Evolutionary conservation across 2,888 invertebrate species (phyloP).

Genomic region (Brenthis daphne): DNA sequence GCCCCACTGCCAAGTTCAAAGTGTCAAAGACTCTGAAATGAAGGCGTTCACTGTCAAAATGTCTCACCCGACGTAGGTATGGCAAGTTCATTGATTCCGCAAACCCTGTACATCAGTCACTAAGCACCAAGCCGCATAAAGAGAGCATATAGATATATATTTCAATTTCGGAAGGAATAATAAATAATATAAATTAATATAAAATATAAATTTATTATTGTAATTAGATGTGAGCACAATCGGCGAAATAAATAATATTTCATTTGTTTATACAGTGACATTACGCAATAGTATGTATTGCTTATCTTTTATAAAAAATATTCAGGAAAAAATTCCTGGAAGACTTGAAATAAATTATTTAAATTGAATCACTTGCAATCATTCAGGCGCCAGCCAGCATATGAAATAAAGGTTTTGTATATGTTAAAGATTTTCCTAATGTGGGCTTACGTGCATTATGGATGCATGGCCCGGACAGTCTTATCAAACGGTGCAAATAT

Average conservation of each 20-base stretch:
- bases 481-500: constrained; percentile 39
- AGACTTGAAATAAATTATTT: constrained; percentile 4
- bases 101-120: no score
- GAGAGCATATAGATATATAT: no score
- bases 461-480: constrained; percentile 22
- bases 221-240: no score
- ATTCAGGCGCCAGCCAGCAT: constrained; percentile 29
- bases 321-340: background rate
- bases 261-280: background rate
- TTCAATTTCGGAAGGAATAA: no score
- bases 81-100: constrained; percentile 4
- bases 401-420: constrained; percentile 26
- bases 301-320: background rate
- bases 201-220: no score
- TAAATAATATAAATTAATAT: background rate
- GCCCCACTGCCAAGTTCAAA: constrained; percentile 77
- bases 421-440: constrained; percentile 18
- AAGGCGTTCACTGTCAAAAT: constrained; percentile 25
- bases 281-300: background rate
- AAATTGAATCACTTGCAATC: constrained; percentile 2
- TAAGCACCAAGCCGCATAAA: no score
- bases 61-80: background rate
- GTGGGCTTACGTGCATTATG: constrained; percentile 35
- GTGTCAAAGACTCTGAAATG: constrained; percentile 59
- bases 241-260: background rate